phyloP scores from a whole-genome alignment of 2,888 invertebrate genomes.

The Eupithecia insigniata region DNA sequence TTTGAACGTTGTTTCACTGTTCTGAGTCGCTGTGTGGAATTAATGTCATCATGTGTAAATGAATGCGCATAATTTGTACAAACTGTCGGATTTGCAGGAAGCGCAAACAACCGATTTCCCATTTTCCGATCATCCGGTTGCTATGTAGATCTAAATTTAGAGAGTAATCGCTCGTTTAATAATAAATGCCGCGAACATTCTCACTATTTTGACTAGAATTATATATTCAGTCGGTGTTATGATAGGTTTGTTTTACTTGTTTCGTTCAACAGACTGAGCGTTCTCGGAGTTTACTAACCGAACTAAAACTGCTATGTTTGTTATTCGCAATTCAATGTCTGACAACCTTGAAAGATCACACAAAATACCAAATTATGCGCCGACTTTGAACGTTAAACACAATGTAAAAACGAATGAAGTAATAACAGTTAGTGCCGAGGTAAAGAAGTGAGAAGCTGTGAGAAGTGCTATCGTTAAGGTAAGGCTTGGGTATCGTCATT shows the following conservation, averaged over 20 bases:
- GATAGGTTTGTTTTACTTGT: conserved; percentile 17
- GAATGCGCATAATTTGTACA: conserved; percentile 73
- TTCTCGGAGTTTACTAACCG: conserved; percentile 4
- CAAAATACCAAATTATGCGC: conserved; percentile 14
- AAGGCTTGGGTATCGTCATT: conserved; percentile 64
- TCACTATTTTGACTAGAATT: conserved; percentile 22
- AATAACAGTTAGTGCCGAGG: conserved; percentile 24
- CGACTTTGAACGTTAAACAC: conserved; percentile 9
- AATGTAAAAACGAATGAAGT: conserved; percentile 5
- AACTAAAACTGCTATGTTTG: not conserved
- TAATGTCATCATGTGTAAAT: conserved; percentile 50
- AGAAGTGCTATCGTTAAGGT: conserved; percentile 34
- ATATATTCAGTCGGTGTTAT: conserved; percentile 24
- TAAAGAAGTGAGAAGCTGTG: conserved; percentile 27
- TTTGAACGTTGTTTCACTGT: not conserved
- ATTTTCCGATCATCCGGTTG: conserved; percentile 53
- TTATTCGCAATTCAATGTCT: conserved; percentile 5
- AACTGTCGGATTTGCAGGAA: conserved; percentile 67
- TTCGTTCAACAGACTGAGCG: not conserved
- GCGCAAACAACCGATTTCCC: conserved; percentile 55
- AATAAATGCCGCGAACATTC: conserved; percentile 52
- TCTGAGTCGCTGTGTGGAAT: conserved; percentile 37
- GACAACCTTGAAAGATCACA: conserved; percentile 7
- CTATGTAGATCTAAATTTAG: conserved; percentile 73
- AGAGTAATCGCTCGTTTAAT: conserved; percentile 69